Percentiles rank a stretch among this genome's conserved stretches.
phyloP scores from a whole-genome alignment of 1,140 invertebrate genomes.

The Gonioctena quinquepunctata region DNA sequence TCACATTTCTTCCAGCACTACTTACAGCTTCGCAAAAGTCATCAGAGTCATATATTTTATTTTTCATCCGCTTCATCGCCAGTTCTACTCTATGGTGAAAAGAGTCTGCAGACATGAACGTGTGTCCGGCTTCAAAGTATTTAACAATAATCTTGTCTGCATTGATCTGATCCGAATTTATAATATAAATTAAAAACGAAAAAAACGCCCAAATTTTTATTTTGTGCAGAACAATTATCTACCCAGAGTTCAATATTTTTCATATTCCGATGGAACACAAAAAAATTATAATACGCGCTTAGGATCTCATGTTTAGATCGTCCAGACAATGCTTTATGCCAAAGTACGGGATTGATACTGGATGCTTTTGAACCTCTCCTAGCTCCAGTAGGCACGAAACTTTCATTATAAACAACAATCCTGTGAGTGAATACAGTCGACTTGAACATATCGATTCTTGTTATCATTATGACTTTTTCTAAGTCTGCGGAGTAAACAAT shows the following conservation, averaged over 20 bases:
- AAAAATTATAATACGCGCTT: conserved; percentile 31
- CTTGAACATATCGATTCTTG: conserved; percentile 44
- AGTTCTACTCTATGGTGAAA: not conserved
- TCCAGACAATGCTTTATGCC: conserved; percentile 33
- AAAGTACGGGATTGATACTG: conserved; percentile 31
- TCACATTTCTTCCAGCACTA: not conserved
- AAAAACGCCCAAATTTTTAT: conserved; percentile 47
- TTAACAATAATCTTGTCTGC: not conserved
- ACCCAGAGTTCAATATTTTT: conserved; percentile 35
- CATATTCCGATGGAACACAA: conserved; percentile 7
- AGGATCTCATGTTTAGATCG: conserved; percentile 36
- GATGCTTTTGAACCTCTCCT: conserved; percentile 8
- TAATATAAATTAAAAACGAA: conserved; percentile 29
- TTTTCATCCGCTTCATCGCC: not conserved
- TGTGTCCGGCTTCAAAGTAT: not conserved
- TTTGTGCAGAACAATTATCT: conserved; percentile 40
- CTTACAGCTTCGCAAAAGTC: not conserved
- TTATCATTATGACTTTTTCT: conserved; percentile 51
- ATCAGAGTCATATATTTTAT: not conserved
- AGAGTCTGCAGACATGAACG: not conserved
- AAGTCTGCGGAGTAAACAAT: conserved; percentile 33
- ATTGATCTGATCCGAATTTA: conserved; percentile 7
- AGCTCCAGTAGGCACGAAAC: conserved; percentile 35
- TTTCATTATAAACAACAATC: conserved; percentile 39
- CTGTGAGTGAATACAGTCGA: conserved; percentile 30